phyloP scores from a whole-genome alignment of 2,113 vertebrate genomes.

The Himantopus leucocephalus region DNA sequence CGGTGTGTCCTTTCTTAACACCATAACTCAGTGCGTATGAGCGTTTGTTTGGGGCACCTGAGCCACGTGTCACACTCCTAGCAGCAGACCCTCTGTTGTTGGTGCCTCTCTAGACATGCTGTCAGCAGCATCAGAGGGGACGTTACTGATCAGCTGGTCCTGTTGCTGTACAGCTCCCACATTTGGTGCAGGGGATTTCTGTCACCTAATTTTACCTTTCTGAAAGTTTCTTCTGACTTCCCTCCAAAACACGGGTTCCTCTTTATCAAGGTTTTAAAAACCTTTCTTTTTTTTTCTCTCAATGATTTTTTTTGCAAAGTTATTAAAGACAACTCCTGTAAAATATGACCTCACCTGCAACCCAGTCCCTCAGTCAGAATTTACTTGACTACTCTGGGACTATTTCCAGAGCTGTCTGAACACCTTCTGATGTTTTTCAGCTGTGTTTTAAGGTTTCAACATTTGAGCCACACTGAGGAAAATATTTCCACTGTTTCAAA shows the following conservation, averaged over 20 bases:
- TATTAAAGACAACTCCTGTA: neutral
- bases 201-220: neutral
- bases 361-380: neutral
- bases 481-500: neutral
- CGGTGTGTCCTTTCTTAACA: neutral
- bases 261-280: neutral
- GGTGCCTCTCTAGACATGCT: neutral
- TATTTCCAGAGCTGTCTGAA: neutral
- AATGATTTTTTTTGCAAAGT: neutral
- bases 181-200: neutral
- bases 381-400: neutral
- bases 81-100: neutral
- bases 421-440: neutral
- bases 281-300: neutral
- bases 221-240: neutral
- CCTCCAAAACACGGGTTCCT: neutral
- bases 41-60: neutral
- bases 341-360: neutral
- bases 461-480: neutral
- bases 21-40: fast-evolving
- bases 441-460: neutral
- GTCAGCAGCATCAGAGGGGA: neutral
- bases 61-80: neutral
- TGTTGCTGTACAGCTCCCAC: neutral
- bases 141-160: neutral